Conservation (phyloP, 2,888 invertebrate species). For the Drosophila vallismaia region DNA sequence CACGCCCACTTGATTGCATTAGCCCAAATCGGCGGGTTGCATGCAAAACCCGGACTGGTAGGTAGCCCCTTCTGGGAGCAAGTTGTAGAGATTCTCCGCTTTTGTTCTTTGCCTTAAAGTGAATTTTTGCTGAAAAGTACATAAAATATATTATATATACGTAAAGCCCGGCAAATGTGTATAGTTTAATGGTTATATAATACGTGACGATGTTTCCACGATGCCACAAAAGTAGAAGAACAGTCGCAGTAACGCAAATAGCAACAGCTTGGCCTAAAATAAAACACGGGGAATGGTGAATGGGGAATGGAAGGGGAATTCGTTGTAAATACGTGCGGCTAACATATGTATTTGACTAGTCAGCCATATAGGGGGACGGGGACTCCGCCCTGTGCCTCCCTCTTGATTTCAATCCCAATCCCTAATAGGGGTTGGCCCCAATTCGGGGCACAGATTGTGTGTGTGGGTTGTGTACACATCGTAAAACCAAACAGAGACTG, state of each 20-base stretch:
- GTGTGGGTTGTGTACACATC: constrained; percentile 32
- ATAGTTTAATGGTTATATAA: constrained; percentile 37
- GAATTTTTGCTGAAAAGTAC: not conserved
- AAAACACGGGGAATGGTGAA: constrained; percentile 32
- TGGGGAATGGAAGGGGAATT: constrained; percentile 35
- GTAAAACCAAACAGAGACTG: constrained; percentile 33
- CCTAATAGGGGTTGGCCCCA: constrained; percentile 31
- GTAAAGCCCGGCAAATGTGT: not conserved
- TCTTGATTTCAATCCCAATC: constrained; percentile 6
- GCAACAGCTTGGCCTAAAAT: constrained; percentile 43
- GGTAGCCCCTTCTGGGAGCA: no score
- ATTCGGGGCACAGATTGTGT: constrained; percentile 41
- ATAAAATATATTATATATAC: constrained; percentile 1
- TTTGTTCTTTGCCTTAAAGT: constrained; percentile 15
- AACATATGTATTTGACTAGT: constrained; percentile 35
- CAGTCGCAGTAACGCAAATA: constrained; percentile 42
- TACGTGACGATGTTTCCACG: constrained; percentile 54
- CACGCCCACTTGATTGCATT: constrained; percentile 52
- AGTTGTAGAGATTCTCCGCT: constrained; percentile 29
- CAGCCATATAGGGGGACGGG: constrained; percentile 21
- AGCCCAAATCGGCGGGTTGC: constrained; percentile 38
- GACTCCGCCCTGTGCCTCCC: not conserved
- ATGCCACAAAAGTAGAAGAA: constrained; percentile 43
- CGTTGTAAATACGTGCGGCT: constrained; percentile 51
- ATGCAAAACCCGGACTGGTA: constrained; percentile 14